These are phyloP conservation scores for Zonotrichia leucophrys DNA, from an alignment of 2,113 vertebrate genomes.

Conservation along the genomic window DNA sequence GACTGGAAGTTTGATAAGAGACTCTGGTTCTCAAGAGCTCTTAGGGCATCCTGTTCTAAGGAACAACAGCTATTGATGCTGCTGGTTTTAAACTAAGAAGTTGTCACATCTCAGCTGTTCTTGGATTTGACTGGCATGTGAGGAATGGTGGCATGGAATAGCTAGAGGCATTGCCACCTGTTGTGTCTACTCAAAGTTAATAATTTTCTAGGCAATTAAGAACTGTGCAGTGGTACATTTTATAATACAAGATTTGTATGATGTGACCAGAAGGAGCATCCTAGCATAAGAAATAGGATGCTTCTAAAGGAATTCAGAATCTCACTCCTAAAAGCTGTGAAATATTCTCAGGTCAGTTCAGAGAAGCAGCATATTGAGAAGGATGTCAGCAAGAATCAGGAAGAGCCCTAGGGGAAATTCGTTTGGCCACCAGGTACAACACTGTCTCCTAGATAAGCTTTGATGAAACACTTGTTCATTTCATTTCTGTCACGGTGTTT, in stretches of 20 bases:
- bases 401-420: not conserved
- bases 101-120: not conserved
- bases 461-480: not conserved
- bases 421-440: not conserved
- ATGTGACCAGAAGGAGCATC: not conserved
- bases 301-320: not conserved
- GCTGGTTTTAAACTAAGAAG: not conserved
- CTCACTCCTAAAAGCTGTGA: not conserved
- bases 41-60: not conserved
- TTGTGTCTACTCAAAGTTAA: not conserved
- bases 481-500: not conserved
- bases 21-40: not conserved
- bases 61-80: not conserved
- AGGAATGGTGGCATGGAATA: not conserved
- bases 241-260: not conserved
- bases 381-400: not conserved
- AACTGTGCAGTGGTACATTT: not conserved
- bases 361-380: not conserved
- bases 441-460: not conserved
- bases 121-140: not conserved
- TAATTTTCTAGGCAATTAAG: not conserved
- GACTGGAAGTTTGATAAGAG: not conserved
- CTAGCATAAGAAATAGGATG: not conserved
- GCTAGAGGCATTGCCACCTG: constrained; percentile 1
- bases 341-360: not conserved